Evolutionary conservation across 2,888 invertebrate species (phyloP), one percentile per base, ranked within the genome.

Genomic region (Nymphalis c-album): DNA sequence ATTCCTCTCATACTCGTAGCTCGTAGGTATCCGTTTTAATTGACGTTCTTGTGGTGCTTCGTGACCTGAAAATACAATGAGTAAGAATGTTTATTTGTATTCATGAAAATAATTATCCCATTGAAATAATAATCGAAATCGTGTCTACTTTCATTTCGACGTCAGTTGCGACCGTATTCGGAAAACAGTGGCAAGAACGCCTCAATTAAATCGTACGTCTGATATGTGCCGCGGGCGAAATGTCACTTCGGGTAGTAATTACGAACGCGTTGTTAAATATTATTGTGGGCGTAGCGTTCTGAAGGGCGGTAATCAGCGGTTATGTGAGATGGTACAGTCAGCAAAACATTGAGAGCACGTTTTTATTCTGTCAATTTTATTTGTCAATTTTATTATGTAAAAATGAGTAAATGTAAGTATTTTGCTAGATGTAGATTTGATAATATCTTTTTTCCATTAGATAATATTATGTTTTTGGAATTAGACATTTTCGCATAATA

Each of bases 231-330:
- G 60, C 70, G 68, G 73, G 82, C 81, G 64, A 74, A 78, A 77
- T 81, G 81, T 80, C 81, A 82, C 82, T 80, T 81, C 74, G 64
- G 50, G 53, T 70, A 70, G 71, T 76, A 74, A 77, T 77, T 76
- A 78, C 61, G 69, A 59, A 59, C 67, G 70, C 71, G 71, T 47
- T 73, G 78, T 80, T 76, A 76, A 76, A 73, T 60, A 74, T 84
- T 80, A 78, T 72, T 65, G 73, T 73, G 74, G 77, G 73, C 72
- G 77, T 75, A 58, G 60, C 67, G 63, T 70, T 65, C 77, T 71
- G 70, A 63, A 73, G 77, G 81, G 82, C 75, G 70, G 73, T 75
- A 85, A 85, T 85, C 80, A 82, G 76, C 74, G 71, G 76, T 75
- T 79, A 74, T 74, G 57, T 8, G 35, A 40, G 75, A 53, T 22